Conservation (phyloP, 2,888 invertebrate species). For the Drosophila phalerata region DNA sequence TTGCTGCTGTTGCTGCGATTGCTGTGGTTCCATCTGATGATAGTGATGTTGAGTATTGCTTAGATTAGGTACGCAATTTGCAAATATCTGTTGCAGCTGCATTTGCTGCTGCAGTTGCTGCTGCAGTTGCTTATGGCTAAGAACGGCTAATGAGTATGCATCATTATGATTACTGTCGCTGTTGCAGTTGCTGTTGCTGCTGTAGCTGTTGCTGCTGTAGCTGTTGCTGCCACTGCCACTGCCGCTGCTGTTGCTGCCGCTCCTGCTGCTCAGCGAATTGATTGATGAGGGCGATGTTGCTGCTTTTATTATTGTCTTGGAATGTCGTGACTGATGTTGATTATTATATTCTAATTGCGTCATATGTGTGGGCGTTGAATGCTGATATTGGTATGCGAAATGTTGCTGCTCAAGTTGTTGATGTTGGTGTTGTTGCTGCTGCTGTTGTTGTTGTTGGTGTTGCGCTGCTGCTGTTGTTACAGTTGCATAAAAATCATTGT, state of each 20-base stretch:
- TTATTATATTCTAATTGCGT: constrained; percentile 59
- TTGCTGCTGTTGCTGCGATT: constrained; percentile 37
- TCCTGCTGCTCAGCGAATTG: constrained; percentile 56
- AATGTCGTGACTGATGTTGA: constrained; percentile 72
- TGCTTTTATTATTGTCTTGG: constrained; percentile 61
- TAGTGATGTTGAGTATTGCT: constrained; percentile 63
- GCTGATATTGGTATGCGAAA: constrained; percentile 60
- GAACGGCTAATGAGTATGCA: constrained; percentile 71
- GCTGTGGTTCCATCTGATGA: constrained; percentile 67
- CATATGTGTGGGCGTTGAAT: constrained; percentile 61
- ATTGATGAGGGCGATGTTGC: constrained; percentile 64
- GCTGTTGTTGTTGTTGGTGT: constrained; percentile 40
- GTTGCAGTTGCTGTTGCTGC: constrained; percentile 62
- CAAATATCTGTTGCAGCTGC: constrained; percentile 59
- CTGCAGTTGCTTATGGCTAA: constrained; percentile 69
- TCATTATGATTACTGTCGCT: constrained; percentile 53
- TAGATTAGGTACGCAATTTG: constrained; percentile 57
- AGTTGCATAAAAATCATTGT: constrained; percentile 75
- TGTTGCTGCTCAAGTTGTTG: constrained; percentile 57
- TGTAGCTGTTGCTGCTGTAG: constrained; percentile 65
- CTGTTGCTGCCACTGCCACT: constrained; percentile 47
- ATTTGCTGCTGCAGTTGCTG: constrained; percentile 55
- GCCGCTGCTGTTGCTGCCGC: constrained; percentile 51
- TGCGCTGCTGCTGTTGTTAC: constrained; percentile 45
- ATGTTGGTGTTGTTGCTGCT: constrained; percentile 53